Evolutionary conservation across 1,140 invertebrate species (phyloP), one percentile per base, ranked within the genome.

Genomic region (Bacillus rossius): DNA sequence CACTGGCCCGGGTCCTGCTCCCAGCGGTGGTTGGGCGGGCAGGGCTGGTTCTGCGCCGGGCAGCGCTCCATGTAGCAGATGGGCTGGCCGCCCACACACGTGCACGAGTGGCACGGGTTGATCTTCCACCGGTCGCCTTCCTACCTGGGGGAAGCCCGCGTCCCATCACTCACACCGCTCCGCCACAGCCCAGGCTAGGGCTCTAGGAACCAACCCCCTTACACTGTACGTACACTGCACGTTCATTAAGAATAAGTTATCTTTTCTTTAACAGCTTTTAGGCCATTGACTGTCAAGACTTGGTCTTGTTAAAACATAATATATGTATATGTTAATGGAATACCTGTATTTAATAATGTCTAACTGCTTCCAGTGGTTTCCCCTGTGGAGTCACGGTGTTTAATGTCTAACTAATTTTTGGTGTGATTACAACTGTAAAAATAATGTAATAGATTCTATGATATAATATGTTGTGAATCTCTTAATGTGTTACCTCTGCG

Each of bases 81-180:
- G 2, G 90, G 84, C 68, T 85, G 84, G 25, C 92, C 92, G 20
- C 82, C 79, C 45, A 83, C 80, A 72, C 94, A 97, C 57, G 78
- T 75, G 70, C 93, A 97, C 14, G 86, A 87, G 61, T 89, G 91
- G 71, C 94, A 97, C 10, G 85, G 82, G 70, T 94, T 90, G 66
- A 91, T 77, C 66, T 85, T 82, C 92, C 92, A 96, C 25, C 81
- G 82, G 68, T 92, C 86, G 65, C 91, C 92, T 77, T 92, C 85
- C 89, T 92, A 37, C 42, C 25, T 29, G 49, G 37, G 79, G 38
- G 41, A 23, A 50, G 50, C 22, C n/a, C 22, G 13, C 43, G 10
- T 34, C 29, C 29, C 29, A 34, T 34, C 29, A 34, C 29, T 7
- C 29, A 34, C 29, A 34, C 29, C 29, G 10, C 29, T 34, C 29